These are phyloP conservation scores for Corydoras sp. DNA, from an alignment of 2,113 vertebrate genomes.

Conservation along the genomic window DNA sequence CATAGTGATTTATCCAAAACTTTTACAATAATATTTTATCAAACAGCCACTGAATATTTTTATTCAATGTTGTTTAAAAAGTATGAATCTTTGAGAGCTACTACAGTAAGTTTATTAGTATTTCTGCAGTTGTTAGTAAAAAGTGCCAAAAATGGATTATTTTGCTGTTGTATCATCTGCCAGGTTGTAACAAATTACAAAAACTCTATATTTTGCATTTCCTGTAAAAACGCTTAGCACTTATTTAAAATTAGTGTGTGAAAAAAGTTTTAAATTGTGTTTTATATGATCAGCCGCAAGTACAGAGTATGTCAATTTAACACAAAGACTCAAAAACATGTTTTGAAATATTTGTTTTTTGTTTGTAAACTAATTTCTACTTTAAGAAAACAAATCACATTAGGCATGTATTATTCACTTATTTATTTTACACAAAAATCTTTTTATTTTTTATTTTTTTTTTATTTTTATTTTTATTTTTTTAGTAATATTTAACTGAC, in stretches of 20 bases:
- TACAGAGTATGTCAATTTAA: slow-evolving; percentile 74
- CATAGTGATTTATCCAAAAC: background rate
- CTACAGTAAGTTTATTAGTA: background rate
- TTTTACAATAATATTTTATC: no score
- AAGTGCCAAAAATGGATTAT: slow-evolving; percentile 48
- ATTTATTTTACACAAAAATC: background rate
- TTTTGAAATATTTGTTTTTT: slow-evolving; percentile 48
- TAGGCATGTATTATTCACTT: no score
- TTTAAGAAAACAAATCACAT: background rate
- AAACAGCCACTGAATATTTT: background rate
- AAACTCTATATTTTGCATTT: slow-evolving; percentile 50
- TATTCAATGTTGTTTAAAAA: background rate
- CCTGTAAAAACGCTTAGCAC: slow-evolving; percentile 56
- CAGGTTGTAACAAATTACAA: slow-evolving; percentile 22
- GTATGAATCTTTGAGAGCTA: background rate
- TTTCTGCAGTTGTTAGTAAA: slow-evolving; percentile 31
- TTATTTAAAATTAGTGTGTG: slow-evolving; percentile 43
- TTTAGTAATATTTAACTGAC: background rate
- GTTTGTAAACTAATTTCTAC: background rate
- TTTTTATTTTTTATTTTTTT: background rate
- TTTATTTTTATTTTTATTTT: background rate
- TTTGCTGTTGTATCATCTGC: slow-evolving; percentile 31
- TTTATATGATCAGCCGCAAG: slow-evolving; percentile 67
- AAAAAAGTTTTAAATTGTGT: slow-evolving; percentile 37
- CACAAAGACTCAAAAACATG: slow-evolving; percentile 45